A percentile compares a stretch with the other conserved stretches of the same genome.
These are phyloP conservation scores for Amiota communis DNA, from an alignment of 2,888 invertebrate genomes.

Conservation along the genomic window DNA sequence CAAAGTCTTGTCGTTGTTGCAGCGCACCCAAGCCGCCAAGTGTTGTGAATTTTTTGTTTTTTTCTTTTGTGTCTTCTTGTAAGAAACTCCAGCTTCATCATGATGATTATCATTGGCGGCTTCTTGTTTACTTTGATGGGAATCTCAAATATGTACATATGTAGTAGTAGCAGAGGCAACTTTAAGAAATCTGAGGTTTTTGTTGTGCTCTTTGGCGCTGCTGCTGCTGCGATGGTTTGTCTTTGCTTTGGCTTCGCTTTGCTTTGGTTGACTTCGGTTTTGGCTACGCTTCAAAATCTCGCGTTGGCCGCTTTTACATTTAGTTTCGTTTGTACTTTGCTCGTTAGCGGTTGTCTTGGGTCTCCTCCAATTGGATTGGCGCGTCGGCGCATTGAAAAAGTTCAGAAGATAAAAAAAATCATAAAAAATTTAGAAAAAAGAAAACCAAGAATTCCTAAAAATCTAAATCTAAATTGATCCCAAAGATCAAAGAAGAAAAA, in stretches of 20 bases:
- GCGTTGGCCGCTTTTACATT: neutral
- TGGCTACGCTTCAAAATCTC: conserved; percentile 17
- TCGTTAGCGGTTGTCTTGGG: conserved; percentile 21
- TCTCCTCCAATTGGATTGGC: neutral
- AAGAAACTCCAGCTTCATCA: too few relatives aligned
- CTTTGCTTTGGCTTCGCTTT: neutral
- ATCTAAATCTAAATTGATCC: neutral
- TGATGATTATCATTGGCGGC: too few relatives aligned
- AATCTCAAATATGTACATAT: conserved; percentile 11
- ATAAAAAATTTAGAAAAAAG: neutral
- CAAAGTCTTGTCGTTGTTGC: conserved; percentile 21
- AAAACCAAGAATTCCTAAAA: neutral
- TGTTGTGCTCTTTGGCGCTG: neutral
- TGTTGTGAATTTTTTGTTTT: too few relatives aligned
- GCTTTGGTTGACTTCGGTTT: conserved; percentile 11
- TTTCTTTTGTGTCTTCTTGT: too few relatives aligned
- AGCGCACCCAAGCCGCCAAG: neutral
- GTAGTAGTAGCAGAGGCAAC: neutral
- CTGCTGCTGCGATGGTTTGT: neutral
- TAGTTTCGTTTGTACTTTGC: conserved; percentile 15
- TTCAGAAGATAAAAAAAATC: too few relatives aligned
- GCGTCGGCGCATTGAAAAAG: conserved; percentile 15
- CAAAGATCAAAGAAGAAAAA: neutral
- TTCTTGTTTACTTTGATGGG: neutral
- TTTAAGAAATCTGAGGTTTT: neutral